Percentiles rank a stretch among this genome's conserved stretches.
These are phyloP conservation scores for Limnodromus scolopaceus DNA, from an alignment of 2,797 vertebrate genomes.

Conservation along the genomic window DNA sequence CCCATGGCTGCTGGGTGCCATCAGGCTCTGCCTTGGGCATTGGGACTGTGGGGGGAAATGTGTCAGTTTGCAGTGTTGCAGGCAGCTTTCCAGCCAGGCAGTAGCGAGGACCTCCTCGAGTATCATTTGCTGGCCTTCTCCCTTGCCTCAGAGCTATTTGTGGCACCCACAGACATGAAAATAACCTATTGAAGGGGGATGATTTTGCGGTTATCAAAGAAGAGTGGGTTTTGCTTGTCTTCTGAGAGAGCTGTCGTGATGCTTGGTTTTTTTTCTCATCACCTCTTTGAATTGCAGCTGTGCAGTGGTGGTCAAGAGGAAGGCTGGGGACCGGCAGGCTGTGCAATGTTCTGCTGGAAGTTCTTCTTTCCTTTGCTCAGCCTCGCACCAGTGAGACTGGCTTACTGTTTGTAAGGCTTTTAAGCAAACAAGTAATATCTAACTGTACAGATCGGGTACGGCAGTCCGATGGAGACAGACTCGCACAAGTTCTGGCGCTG, in stretches of 20 bases:
- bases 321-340: background rate
- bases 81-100: conserved; percentile 5
- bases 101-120: background rate
- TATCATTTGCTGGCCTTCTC: background rate
- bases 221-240: background rate
- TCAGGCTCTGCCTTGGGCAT: background rate
- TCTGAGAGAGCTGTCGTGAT: background rate
- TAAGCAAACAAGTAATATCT: background rate
- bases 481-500: background rate
- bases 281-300: background rate
- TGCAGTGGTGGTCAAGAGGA: background rate
- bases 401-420: background rate
- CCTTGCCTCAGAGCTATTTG: conserved; percentile 14
- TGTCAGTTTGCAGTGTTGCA: background rate
- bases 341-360: background rate
- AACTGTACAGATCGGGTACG: background rate
- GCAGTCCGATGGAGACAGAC: background rate
- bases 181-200: background rate
- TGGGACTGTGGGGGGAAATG: background rate
- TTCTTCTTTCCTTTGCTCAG: background rate
- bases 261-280: background rate
- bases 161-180: background rate
- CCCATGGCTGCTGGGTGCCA: background rate
- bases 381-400: background rate
- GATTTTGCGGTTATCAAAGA: conserved; percentile 4